phyloP scores from a whole-genome alignment of 2,888 invertebrate genomes.

The Cryptus viduatorius region DNA sequence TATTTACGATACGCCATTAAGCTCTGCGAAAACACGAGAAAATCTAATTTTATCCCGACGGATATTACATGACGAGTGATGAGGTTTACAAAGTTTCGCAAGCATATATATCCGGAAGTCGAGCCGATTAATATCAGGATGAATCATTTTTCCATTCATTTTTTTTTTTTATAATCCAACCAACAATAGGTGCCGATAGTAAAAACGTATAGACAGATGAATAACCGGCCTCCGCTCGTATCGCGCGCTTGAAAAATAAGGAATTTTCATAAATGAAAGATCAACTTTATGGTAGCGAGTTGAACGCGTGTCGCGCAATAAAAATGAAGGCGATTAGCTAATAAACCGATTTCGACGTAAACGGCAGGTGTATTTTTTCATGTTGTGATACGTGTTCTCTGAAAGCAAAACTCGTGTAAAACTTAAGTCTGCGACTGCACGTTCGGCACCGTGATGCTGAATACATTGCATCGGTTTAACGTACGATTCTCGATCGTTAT shows the following conservation, averaged over 20 bases:
- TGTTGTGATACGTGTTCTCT: too few relatives aligned
- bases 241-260: neutral
- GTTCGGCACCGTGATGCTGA: neutral
- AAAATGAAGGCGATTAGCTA: too few relatives aligned
- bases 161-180: neutral
- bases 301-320: too few relatives aligned
- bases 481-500: slow-evolving; percentile 8
- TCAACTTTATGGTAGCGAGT: too few relatives aligned
- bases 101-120: slow-evolving; percentile 15
- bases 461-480: slow-evolving; percentile 14
- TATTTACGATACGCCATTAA: slow-evolving; percentile 14
- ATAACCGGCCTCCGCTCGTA: neutral
- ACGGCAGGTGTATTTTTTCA: neutral
- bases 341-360: neutral
- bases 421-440: neutral
- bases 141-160: neutral
- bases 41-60: neutral
- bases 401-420: neutral
- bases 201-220: neutral
- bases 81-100: neutral
- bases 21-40: slow-evolving; percentile 12
- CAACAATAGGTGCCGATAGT: neutral
- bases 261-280: neutral
- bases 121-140: neutral
- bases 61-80: slow-evolving; percentile 7